Evolutionary conservation across 2,797 vertebrate genomes (phyloP).

Genomic region (Huso huso): DNA sequence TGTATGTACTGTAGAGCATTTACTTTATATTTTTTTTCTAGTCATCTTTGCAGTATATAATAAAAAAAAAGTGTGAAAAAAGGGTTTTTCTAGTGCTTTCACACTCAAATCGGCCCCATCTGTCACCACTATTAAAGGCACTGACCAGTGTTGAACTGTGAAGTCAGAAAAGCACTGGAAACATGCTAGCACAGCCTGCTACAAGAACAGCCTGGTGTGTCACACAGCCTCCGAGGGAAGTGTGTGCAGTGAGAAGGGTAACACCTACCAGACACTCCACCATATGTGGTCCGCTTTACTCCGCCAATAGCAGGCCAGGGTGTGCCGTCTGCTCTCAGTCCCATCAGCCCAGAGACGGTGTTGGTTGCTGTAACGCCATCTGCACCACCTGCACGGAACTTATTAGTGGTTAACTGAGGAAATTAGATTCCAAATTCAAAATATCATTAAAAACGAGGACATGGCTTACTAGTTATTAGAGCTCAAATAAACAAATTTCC

Average conservation of each 20-base stretch:
- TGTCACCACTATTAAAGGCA: slow-evolving; percentile 5
- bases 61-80: neutral
- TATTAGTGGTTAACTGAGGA: slow-evolving; percentile 12
- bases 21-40: no score
- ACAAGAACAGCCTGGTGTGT: slow-evolving; percentile 41
- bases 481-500: no score
- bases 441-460: neutral
- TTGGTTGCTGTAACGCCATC: slow-evolving; percentile 89
- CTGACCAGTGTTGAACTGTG: slow-evolving; percentile 32
- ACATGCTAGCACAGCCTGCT: slow-evolving; percentile 32
- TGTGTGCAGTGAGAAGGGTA: slow-evolving; percentile 43
- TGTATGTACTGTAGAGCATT: no score
- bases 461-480: no score
- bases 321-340: slow-evolving; percentile 60
- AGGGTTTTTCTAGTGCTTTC: slow-evolving; percentile 1
- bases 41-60: neutral
- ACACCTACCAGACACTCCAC: slow-evolving; percentile 75
- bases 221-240: slow-evolving; percentile 43
- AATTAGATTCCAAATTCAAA: slow-evolving; percentile 11
- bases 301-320: slow-evolving; percentile 66
- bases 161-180: slow-evolving; percentile 34
- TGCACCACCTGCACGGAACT: slow-evolving; percentile 61
- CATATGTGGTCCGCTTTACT: slow-evolving; percentile 69
- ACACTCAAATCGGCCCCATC: slow-evolving; percentile 8
- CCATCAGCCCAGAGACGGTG: slow-evolving; percentile 83